These are phyloP conservation scores for Pluvialis apricaria DNA, from an alignment of 2,113 vertebrate genomes.

Conservation along the genomic window DNA sequence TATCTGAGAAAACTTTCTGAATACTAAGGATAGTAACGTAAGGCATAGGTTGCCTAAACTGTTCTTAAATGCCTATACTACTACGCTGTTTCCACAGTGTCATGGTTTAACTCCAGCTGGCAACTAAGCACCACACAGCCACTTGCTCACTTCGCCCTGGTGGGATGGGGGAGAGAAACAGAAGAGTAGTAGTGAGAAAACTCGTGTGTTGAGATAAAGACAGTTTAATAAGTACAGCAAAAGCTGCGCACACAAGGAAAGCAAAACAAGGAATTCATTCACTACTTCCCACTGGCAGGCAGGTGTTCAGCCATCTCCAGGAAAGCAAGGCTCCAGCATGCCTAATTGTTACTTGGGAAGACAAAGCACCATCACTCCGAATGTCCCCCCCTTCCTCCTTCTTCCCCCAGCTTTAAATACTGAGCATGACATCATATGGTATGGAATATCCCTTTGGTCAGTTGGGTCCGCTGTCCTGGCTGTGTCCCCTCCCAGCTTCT, in stretches of 20 bases:
- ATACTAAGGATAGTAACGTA: background rate
- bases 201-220: background rate
- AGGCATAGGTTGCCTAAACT: background rate
- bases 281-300: background rate
- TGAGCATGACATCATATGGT: background rate
- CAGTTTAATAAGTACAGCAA: background rate
- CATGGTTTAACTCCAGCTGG: background rate
- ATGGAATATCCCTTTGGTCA: background rate
- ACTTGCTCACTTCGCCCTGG: background rate
- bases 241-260: background rate
- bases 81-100: background rate
- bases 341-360: background rate
- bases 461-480: background rate
- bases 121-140: background rate
- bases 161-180: background rate
- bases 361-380: background rate
- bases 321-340: background rate
- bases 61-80: background rate
- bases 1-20: background rate
- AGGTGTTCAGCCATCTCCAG: background rate
- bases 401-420: background rate
- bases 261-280: background rate
- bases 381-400: background rate
- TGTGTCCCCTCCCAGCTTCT: background rate
- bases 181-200: background rate